Conservation (phyloP, 2,888 invertebrate species). For the Eristalinus sepulchralis region DNA sequence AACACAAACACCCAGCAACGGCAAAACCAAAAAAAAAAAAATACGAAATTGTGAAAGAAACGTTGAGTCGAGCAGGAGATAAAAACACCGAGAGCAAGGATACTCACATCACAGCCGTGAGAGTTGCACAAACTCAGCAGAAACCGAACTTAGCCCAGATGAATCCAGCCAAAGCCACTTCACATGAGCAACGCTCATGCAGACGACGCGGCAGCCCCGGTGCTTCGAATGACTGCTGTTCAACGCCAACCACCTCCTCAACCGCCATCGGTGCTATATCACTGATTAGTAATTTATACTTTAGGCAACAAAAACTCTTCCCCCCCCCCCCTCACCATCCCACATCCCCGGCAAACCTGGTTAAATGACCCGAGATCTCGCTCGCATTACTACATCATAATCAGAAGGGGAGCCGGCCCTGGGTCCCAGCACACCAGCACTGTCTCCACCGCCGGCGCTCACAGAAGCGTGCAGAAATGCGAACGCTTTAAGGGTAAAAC, state of each 20-base stretch:
- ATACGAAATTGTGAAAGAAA: no score
- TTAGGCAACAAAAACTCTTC: conserved; percentile 32
- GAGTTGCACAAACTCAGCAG: conserved; percentile 67
- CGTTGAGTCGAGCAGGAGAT: neutral
- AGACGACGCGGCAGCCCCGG: neutral
- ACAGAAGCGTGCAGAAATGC: conserved; percentile 29
- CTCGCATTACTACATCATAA: conserved; percentile 45
- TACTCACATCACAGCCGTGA: neutral
- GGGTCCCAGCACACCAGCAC: neutral
- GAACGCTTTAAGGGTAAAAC: conserved; percentile 44
- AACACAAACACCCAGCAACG: conserved; percentile 13
- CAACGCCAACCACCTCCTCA: neutral
- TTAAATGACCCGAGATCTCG: conserved; percentile 53
- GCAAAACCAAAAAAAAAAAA: conserved; percentile 22
- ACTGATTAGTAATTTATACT: conserved; percentile 69
- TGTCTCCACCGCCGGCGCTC: neutral
- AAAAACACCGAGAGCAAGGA: neutral
- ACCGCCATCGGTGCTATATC: conserved; percentile 42
- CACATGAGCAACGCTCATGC: conserved; percentile 28
- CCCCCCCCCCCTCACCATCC: conserved; percentile 1
- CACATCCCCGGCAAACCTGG: conserved; percentile 37
- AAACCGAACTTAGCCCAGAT: conserved; percentile 46
- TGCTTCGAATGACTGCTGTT: neutral
- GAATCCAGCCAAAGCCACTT: conserved; percentile 58
- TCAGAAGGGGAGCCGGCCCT: conserved; percentile 21